Evolutionary conservation across 2,113 vertebrate species (phyloP).

Genomic region (Platichthys flesus): DNA sequence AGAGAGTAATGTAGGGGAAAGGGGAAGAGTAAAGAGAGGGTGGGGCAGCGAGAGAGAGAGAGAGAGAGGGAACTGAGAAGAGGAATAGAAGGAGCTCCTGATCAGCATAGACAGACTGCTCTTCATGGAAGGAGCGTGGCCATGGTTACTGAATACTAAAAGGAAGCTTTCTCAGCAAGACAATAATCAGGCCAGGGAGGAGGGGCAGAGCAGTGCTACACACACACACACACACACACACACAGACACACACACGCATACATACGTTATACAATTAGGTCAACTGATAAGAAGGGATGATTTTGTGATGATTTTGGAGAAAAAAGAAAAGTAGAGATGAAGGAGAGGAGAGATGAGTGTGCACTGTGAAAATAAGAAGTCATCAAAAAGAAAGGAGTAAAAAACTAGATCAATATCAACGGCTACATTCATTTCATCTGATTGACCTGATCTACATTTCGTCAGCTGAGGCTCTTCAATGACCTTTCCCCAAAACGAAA

Average conservation of each 20-base stretch:
- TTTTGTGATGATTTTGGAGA: conserved; percentile 4
- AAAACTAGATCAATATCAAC: neutral
- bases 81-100: conserved; percentile 46
- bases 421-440: neutral
- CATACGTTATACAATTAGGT: conserved; percentile 61
- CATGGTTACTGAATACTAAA: conserved; percentile 81
- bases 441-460: neutral
- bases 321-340: neutral
- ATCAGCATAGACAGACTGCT: conserved; percentile 67
- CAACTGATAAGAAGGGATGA: conserved; percentile 44
- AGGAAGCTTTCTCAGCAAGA: conserved; percentile 67
- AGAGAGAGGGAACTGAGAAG: conserved; percentile 30
- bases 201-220: conserved; percentile 34
- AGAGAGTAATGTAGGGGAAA: conserved; percentile 23
- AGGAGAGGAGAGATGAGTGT: neutral
- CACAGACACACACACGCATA: neutral
- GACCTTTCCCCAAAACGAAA: neutral
- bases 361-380: no score
- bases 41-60: conserved; percentile 14
- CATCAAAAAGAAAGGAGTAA: no score
- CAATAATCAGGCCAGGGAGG: conserved; percentile 76
- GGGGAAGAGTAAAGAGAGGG: conserved; percentile 17
- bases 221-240: conserved; percentile 1
- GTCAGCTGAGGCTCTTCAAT: neutral
- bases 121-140: conserved; percentile 65